A percentile compares a stretch with the other conserved stretches of the same genome.
Conservation (phyloP, 2,113 vertebrate species). For the Cyanocitta stelleri region DNA sequence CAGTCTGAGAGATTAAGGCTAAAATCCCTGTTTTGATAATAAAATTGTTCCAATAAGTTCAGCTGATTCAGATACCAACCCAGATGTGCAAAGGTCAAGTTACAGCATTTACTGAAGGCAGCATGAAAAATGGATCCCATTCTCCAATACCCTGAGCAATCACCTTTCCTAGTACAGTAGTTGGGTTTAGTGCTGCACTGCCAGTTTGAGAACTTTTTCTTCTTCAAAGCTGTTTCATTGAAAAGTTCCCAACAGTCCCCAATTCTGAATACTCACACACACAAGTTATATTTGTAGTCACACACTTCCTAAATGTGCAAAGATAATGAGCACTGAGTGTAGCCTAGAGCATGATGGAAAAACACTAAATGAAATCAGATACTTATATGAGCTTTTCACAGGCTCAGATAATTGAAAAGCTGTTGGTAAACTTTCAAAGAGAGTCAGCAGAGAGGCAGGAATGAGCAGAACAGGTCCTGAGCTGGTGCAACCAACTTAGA, state of each 20-base stretch:
- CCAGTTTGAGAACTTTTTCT: not conserved
- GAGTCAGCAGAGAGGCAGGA: not conserved
- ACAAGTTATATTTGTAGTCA: not conserved
- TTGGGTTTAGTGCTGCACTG: not conserved
- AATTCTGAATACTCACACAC: not conserved
- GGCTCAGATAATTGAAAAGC: not conserved
- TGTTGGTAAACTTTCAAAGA: not conserved
- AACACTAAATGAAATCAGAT: not conserved
- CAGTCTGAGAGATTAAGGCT: not conserved
- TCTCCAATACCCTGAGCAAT: not conserved
- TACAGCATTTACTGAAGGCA: not conserved
- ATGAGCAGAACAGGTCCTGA: not conserved
- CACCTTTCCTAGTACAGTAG: not conserved
- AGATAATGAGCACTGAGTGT: not conserved
- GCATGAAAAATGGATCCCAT: rapidly evolving
- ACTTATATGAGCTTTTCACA: not conserved
- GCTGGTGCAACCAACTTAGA: not conserved
- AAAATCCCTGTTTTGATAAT: not conserved
- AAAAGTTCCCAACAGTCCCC: not conserved
- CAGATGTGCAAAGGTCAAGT: not conserved
- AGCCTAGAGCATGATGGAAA: not conserved
- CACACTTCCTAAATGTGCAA: not conserved
- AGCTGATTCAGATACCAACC: not conserved
- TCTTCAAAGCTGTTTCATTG: not conserved
- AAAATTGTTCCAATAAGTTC: not conserved